Evolutionary conservation across 2,888 invertebrate genomes (phyloP).

Genomic region (Dynastes tityus): DNA sequence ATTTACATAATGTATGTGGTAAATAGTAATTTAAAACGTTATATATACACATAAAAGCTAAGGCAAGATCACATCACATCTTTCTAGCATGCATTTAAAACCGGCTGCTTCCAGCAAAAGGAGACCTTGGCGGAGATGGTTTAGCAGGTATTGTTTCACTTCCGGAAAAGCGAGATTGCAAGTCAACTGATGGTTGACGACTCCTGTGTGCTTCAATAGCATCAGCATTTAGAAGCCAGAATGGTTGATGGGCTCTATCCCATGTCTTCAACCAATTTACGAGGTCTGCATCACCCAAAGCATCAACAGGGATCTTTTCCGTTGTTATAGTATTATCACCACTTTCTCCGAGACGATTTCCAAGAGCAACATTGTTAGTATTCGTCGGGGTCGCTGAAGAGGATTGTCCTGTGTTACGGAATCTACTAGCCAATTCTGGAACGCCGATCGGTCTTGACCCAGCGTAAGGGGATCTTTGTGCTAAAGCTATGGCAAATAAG

Average conservation of each 20-base stretch:
- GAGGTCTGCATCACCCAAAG: constrained; percentile 76
- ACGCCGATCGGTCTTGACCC: constrained; percentile 75
- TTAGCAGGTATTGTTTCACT: constrained; percentile 46
- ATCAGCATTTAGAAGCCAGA: constrained; percentile 82
- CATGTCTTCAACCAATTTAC: constrained; percentile 77
- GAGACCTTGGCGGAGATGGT: constrained; percentile 33
- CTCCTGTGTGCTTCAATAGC: constrained; percentile 76
- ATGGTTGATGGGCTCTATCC: constrained; percentile 80
- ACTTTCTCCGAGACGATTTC: constrained; percentile 73
- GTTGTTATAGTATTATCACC: constrained; percentile 63
- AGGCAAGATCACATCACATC: constrained; percentile 21
- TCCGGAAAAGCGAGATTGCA: constrained; percentile 37
- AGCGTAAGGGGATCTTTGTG: constrained; percentile 80
- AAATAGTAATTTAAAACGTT: neutral
- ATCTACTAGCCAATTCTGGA: constrained; percentile 72
- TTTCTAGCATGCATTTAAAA: neutral
- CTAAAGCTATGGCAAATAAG: constrained; percentile 59
- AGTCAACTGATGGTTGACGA: constrained; percentile 53
- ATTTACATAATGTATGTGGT: constrained; percentile 22
- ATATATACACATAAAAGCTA: neutral
- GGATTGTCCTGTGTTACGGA: constrained; percentile 64
- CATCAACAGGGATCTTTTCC: constrained; percentile 76
- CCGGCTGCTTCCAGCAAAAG: constrained; percentile 48
- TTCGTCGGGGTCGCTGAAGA: neutral
- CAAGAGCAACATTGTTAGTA: constrained; percentile 52